A percentile compares a stretch with the other conserved stretches of the same genome.
These are phyloP conservation scores for Helicoverpa zea DNA, from an alignment of 1,140 invertebrate species.

Conservation along the genomic window DNA sequence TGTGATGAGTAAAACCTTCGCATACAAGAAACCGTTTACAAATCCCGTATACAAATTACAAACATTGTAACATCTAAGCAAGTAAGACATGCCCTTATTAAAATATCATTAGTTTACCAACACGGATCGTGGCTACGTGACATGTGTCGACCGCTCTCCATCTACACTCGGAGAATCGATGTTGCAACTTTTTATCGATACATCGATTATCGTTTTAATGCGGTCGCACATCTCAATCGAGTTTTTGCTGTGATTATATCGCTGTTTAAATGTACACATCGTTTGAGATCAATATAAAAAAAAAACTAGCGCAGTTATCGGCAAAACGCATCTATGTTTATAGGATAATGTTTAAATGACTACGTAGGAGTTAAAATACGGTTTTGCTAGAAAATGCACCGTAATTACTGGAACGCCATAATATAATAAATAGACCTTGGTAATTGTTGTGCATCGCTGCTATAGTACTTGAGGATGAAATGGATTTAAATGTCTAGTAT, in stretches of 20 bases:
- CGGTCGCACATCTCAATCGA: conserved; percentile 59
- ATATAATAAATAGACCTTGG: conserved; percentile 8
- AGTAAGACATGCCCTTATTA: conserved; percentile 33
- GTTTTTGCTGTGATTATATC: conserved; percentile 59
- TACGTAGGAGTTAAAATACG: conserved; percentile 40
- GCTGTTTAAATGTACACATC: conserved; percentile 47
- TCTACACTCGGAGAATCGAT: conserved; percentile 45
- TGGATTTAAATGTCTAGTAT: conserved; percentile 2
- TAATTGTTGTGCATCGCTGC: conserved; percentile 21
- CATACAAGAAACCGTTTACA: neutral
- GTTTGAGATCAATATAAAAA: conserved; percentile 9
- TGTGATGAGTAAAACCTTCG: neutral
- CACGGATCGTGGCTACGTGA: conserved; percentile 29
- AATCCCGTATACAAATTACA: neutral
- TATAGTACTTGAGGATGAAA: conserved; percentile 10
- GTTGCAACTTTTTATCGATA: conserved; percentile 60
- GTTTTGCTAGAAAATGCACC: conserved; percentile 11
- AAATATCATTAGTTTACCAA: conserved; percentile 46
- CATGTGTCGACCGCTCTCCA: conserved; percentile 23
- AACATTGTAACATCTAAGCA: neutral
- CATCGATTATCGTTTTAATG: conserved; percentile 59
- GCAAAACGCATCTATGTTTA: conserved; percentile 22
- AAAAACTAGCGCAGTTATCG: conserved; percentile 36
- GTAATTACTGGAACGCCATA: conserved; percentile 17
- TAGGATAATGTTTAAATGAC: conserved; percentile 37